These are phyloP conservation scores for Carabus problematicus DNA, from an alignment of 2,888 invertebrate species.

Conservation along the genomic window DNA sequence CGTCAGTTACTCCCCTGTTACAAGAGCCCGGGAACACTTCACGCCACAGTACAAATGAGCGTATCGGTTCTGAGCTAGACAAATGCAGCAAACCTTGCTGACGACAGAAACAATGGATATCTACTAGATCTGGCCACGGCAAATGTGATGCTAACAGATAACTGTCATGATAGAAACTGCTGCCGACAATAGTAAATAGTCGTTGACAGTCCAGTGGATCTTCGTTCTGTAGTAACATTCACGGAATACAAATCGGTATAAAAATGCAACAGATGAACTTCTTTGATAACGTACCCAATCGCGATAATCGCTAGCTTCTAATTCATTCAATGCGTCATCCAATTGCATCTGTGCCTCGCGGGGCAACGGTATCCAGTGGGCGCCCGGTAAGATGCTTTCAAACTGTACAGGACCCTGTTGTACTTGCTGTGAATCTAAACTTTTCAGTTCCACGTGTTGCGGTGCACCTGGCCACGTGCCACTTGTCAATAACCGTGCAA, in stretches of 20 bases:
- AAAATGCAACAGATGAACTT: too few species aligned
- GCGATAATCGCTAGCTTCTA: conserved; percentile 90
- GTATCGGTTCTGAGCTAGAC: conserved; percentile 70
- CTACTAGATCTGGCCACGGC: conserved; percentile 74
- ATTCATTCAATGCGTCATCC: conserved; percentile 86
- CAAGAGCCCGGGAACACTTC: conserved; percentile 71
- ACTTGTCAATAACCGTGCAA: conserved; percentile 61
- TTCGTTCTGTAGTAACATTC: conserved; percentile 68
- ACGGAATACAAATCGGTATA: too few species aligned
- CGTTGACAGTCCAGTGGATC: conserved; percentile 78
- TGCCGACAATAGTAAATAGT: conserved; percentile 65
- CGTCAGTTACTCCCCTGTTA: conserved; percentile 50
- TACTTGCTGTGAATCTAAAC: conserved; percentile 44
- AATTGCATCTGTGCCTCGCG: conserved; percentile 81
- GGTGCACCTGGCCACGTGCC: conserved; percentile 54
- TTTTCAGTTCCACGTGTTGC: conserved; percentile 49
- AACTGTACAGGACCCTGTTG: conserved; percentile 56
- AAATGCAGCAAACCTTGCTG: conserved; percentile 77
- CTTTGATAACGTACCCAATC: conserved; percentile 73
- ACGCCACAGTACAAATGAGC: conserved; percentile 78
- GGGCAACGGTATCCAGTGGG: conserved; percentile 71
- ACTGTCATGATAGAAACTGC: conserved; percentile 65
- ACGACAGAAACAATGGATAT: conserved; percentile 77
- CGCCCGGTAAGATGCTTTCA: conserved; percentile 72
- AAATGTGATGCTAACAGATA: conserved; percentile 82